phyloP scores from a whole-genome alignment of 1,140 invertebrate genomes.

The Bombus turneri region DNA sequence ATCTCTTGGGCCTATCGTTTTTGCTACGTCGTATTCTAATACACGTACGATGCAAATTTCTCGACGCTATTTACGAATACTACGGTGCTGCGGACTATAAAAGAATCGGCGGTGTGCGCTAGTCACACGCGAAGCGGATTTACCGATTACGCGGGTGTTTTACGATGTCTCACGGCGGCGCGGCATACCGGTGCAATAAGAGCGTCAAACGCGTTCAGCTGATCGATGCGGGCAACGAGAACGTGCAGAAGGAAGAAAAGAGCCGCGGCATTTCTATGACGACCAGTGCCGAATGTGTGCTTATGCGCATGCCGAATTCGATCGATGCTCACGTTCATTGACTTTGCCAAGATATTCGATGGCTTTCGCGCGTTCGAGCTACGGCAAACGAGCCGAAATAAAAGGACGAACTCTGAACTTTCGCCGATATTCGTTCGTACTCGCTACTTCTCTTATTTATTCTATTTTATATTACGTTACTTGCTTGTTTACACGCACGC shows the following conservation, averaged over 20 bases:
- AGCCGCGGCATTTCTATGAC: conserved; percentile 38
- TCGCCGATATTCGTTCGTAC: background rate
- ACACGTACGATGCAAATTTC: too few relatives aligned
- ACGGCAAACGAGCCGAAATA: background rate
- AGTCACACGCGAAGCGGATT: conserved; percentile 1
- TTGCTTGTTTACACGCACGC: too few relatives aligned
- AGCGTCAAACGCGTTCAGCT: conserved; percentile 22
- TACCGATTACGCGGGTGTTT: conserved; percentile 12
- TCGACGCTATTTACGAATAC: too few relatives aligned
- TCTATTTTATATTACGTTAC: background rate
- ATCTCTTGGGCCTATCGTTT: too few relatives aligned
- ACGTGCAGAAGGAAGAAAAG: background rate
- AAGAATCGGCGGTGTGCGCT: too few relatives aligned
- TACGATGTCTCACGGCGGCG: background rate
- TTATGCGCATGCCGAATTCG: conserved; percentile 62
- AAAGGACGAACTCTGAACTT: background rate
- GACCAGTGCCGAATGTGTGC: conserved; percentile 18
- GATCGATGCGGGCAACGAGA: conserved; percentile 18
- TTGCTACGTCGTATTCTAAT: too few relatives aligned
- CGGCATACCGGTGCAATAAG: background rate
- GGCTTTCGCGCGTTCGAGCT: background rate
- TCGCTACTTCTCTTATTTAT: background rate
- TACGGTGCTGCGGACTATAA: too few relatives aligned
- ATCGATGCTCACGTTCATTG: conserved; percentile 54
- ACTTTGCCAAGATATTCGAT: conserved; percentile 25